Evolutionary conservation across 2,113 vertebrate species (phyloP).

Genomic region (Pomatostomus ruficeps): DNA sequence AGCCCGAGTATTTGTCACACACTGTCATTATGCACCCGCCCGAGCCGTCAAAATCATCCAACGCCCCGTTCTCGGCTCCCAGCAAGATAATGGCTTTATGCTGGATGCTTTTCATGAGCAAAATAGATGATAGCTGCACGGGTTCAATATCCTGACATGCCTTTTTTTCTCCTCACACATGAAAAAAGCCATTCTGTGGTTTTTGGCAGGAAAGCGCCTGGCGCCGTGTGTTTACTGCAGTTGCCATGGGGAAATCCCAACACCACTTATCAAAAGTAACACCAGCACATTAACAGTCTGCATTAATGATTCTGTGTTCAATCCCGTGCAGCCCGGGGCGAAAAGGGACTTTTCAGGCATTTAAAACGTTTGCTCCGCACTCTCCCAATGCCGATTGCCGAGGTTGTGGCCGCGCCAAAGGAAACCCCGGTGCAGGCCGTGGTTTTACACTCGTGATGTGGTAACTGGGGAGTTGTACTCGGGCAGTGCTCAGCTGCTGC

Average conservation of each 20-base stretch:
- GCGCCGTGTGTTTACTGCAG: slow-evolving; percentile 19
- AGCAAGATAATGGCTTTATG: slow-evolving; percentile 9
- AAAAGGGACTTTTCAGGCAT: background rate
- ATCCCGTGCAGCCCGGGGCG: background rate
- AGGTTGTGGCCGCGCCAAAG: background rate
- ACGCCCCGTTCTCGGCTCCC: background rate
- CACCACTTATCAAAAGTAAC: slow-evolving; percentile 42
- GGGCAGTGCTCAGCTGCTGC: background rate
- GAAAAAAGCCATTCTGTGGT: slow-evolving; percentile 45
- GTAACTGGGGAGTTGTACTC: background rate
- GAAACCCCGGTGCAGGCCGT: background rate
- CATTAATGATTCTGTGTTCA: background rate
- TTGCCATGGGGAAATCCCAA: slow-evolving; percentile 58
- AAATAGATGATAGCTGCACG: background rate
- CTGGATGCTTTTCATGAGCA: background rate
- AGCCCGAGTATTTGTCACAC: slow-evolving; percentile 31
- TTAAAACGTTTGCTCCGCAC: background rate
- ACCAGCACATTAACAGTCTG: background rate
- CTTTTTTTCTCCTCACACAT: background rate
- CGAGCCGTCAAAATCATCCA: slow-evolving; percentile 1
- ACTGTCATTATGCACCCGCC: background rate
- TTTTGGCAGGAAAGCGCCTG: slow-evolving; percentile 19
- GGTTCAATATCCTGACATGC: slow-evolving; percentile 16
- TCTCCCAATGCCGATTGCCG: background rate
- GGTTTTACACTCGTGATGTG: background rate